Evolutionary conservation across 2,797 vertebrate genomes (phyloP), one percentile per base, ranked within the genome.

Genomic region (Heterohyrax brucei): DNA sequence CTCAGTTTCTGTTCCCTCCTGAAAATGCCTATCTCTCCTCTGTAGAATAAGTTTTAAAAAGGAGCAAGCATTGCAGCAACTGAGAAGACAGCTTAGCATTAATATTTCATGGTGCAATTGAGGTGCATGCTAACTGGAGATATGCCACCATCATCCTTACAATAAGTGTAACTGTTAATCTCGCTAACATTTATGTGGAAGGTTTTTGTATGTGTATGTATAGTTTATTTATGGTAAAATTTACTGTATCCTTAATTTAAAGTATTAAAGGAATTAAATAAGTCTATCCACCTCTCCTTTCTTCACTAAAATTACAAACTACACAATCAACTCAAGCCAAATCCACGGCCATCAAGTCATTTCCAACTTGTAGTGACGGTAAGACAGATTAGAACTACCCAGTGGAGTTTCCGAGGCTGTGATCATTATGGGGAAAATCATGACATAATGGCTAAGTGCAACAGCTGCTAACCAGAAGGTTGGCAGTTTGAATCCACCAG

Each of bases 41-140:
- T 62, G 28, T 7, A 94, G 30, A 83, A 93, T 18, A 86, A 75
- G 46, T 89, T 97, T 89, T 95, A 89, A 83, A 70, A 92, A 94
- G 16, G 56, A 79, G 22, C 28, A 62, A 95, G 2, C 56, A 79
- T 53, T 39, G 10, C 6, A 81, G 24, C 46, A 94, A 93, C 84
- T 91, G 28, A 85, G 53, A 94, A 68, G 3, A 77, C 76, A 24
- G 88, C 56, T 89, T 75, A 92, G 8, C 73, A 82, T 97, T 94
- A 93, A 68, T 81, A 94, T 93, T 95, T 91, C 26, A 68, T 61
- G 79, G 14, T 87, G 7, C 14, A 61, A 39, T 75, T 82, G 53
- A 89, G 46, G 46, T 18, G 46, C 53, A 64, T 12, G 48, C 85
- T 95, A 91, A 79, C n/a, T 70, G 82, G n/a, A 91, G 62, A 92